Evolutionary conservation across 37 sponge, comb jelly and placozoan species (phyloP).

Genomic region (Bolinopsis microptera): DNA sequence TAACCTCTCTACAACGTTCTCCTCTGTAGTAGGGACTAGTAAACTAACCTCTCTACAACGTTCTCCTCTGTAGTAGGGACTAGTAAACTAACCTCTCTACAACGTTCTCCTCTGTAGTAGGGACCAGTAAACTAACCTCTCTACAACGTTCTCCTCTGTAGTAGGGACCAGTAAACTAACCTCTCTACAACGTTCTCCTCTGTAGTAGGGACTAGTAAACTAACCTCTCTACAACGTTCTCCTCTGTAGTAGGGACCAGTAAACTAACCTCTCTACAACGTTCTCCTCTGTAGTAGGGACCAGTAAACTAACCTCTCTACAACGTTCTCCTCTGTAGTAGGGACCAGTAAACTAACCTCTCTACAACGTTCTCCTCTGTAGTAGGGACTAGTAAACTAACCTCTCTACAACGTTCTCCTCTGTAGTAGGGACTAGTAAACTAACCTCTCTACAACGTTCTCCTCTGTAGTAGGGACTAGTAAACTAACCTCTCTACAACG

Average conservation of each 20-base stretch:
- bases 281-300: slow-evolving; percentile 73
- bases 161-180: too few species aligned
- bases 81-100: slow-evolving; percentile 65
- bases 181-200: slow-evolving; percentile 73
- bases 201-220: slow-evolving; percentile 71
- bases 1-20: slow-evolving; percentile 72
- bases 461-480: slow-evolving; percentile 70
- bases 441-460: slow-evolving; percentile 72
- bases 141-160: slow-evolving; percentile 77
- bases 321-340: too few species aligned
- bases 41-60: slow-evolving; percentile 80
- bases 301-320: slow-evolving; percentile 79
- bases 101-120: slow-evolving; percentile 75
- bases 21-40: slow-evolving; percentile 70
- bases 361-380: slow-evolving; percentile 71
- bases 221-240: slow-evolving; percentile 79
- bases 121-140: slow-evolving; percentile 73
- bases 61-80: too few species aligned
- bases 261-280: slow-evolving; percentile 68
- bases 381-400: slow-evolving; percentile 71
- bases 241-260: too few species aligned
- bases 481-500: slow-evolving; percentile 80
- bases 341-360: too few species aligned
- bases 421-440: too few species aligned
- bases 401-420: slow-evolving; percentile 81